A percentile compares a stretch with the other conserved stretches of the same genome.
phyloP scores from a whole-genome alignment of 2,113 vertebrate genomes.

The Gymnogyps californianus region DNA sequence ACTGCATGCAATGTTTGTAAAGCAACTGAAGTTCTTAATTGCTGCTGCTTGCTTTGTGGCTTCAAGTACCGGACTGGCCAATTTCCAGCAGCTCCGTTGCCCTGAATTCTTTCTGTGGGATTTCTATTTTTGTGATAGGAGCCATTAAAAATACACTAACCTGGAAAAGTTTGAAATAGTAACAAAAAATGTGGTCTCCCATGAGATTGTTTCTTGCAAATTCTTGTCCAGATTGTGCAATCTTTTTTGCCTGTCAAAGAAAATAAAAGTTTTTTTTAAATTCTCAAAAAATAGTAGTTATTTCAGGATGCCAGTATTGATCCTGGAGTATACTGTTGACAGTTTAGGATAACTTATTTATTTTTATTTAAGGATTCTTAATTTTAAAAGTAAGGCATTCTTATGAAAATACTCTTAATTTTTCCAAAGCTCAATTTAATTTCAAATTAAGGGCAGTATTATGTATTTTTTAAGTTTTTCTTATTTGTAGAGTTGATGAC shows the following conservation, averaged over 20 bases:
- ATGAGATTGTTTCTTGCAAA: conserved; percentile 91
- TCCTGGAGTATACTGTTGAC: background rate
- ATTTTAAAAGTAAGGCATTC: background rate
- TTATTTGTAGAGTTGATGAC: background rate
- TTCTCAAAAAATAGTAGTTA: background rate
- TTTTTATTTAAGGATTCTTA: background rate
- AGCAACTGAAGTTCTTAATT: background rate
- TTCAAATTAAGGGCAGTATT: background rate
- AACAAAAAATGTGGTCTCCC: conserved; percentile 92
- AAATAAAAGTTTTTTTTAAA: background rate
- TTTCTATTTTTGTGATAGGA: background rate
- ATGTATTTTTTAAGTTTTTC: background rate
- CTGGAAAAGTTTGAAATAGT: conserved; percentile 94
- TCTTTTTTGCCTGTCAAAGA: conserved; percentile 82
- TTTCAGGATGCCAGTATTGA: background rate
- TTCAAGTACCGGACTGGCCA: background rate
- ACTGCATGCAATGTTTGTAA: background rate
- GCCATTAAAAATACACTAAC: conserved; percentile 72
- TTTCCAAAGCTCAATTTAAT: background rate
- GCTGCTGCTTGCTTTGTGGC: background rate
- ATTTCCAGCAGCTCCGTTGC: background rate
- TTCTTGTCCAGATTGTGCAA: conserved; percentile 88
- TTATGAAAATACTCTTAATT: background rate
- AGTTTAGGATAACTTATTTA: background rate
- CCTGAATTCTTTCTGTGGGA: background rate